phyloP scores from a whole-genome alignment of 2,888 invertebrate genomes.

The Archips crataeganus region DNA sequence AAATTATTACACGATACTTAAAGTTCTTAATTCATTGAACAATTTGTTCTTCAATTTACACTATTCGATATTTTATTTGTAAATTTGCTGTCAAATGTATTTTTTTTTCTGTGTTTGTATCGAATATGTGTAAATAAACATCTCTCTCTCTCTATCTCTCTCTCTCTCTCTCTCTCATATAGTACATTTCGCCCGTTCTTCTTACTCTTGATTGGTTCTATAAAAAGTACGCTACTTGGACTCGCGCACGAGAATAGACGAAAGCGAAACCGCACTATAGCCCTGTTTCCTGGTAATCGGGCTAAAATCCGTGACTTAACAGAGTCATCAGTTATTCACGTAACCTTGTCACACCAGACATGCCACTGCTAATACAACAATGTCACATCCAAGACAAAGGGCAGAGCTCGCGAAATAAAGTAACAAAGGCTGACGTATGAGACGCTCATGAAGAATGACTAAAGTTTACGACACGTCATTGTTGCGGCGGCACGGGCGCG shows the following conservation, averaged over 20 bases:
- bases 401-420: conserved; percentile 23
- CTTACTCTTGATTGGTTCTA: too few relatives aligned
- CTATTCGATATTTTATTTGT: too few relatives aligned
- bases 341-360: conserved; percentile 1
- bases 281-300: neutral
- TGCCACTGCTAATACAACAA: conserved; percentile 21
- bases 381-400: conserved; percentile 30
- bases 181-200: too few relatives aligned
- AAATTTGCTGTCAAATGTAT: too few relatives aligned
- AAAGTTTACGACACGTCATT: conserved; percentile 35
- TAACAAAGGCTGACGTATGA: conserved; percentile 33
- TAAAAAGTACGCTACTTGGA: too few relatives aligned
- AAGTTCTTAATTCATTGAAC: too few relatives aligned
- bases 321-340: conserved; percentile 13
- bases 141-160: too few relatives aligned
- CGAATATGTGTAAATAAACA: too few relatives aligned
- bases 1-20: too few relatives aligned
- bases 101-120: too few relatives aligned
- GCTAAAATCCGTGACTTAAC: neutral
- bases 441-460: conserved; percentile 33
- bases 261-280: neutral
- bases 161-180: too few relatives aligned
- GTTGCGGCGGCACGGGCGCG: conserved; percentile 22
- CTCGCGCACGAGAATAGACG: neutral
- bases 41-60: too few relatives aligned